Percentiles rank a stretch among this genome's conserved stretches.
phyloP scores from a whole-genome alignment of 2,888 invertebrate species.

The Micropterix aruncella region DNA sequence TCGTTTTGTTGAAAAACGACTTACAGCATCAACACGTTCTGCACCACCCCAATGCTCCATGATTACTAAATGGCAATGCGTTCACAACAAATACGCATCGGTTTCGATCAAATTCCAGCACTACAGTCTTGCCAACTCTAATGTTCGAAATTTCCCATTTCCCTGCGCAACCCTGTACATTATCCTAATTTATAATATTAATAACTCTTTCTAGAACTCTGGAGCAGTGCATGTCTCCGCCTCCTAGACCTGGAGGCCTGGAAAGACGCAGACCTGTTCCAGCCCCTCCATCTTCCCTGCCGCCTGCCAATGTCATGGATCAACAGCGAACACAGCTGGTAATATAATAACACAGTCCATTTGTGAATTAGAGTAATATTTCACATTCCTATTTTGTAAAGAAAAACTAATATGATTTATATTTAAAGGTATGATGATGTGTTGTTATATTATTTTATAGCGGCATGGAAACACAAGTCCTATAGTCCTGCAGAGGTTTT shows the following conservation, averaged over 20 bases:
- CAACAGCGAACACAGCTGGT: neutral
- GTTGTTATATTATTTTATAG: conserved; percentile 18
- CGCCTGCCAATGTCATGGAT: neutral
- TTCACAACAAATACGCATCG: no score
- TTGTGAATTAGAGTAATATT: neutral
- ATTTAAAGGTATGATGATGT: neutral
- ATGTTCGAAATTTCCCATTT: no score
- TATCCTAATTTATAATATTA: no score
- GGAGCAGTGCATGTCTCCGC: conserved; percentile 29
- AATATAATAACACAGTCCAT: neutral
- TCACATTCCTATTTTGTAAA: neutral
- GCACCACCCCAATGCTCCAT: no score
- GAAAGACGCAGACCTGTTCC: conserved; percentile 20
- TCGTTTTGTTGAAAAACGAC: no score
- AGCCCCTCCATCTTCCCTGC: neutral
- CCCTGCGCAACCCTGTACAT: no score
- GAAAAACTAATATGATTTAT: neutral
- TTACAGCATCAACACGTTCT: no score
- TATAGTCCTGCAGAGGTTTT: conserved; percentile 62
- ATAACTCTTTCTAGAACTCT: conserved; percentile 19
- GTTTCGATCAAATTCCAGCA: no score
- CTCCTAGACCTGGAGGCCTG: conserved; percentile 18
- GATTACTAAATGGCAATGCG: no score
- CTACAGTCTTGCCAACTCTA: no score
- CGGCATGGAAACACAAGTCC: conserved; percentile 62